phyloP scores from a whole-genome alignment of 1,140 invertebrate species.

The Aphidius gifuensis region DNA sequence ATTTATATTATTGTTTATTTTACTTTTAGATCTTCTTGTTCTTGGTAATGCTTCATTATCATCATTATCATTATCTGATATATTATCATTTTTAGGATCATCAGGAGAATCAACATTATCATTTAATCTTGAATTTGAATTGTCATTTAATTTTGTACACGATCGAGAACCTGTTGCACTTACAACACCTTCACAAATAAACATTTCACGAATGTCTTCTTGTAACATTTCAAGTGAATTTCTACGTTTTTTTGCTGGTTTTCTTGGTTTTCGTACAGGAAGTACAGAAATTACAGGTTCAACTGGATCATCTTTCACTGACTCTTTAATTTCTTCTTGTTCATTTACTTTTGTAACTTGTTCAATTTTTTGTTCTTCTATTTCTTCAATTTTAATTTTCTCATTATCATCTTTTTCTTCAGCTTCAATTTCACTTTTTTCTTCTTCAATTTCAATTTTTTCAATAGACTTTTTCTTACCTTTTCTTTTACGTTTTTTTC shows the following conservation, averaged over 20 bases:
- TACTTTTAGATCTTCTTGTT: conserved; percentile 7
- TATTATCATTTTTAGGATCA: neutral
- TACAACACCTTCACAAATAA: conserved; percentile 62
- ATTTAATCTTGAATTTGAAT: conserved; percentile 10
- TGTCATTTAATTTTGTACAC: conserved; percentile 38
- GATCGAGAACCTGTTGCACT: conserved; percentile 50
- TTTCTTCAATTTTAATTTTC: conserved; percentile 13
- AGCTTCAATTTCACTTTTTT: neutral
- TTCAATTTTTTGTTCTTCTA: conserved; percentile 36
- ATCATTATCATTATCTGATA: conserved; percentile 16
- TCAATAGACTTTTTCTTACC: conserved; percentile 1
- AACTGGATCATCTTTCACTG: conserved; percentile 35
- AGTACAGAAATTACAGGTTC: conserved; percentile 9
- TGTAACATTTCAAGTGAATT: conserved; percentile 63
- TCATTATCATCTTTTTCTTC: conserved; percentile 12
- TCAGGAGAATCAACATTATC: conserved; percentile 14
- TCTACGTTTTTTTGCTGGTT: conserved; percentile 19
- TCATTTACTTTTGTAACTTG: conserved; percentile 46
- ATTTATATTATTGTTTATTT: conserved; percentile 9
- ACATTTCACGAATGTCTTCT: conserved; percentile 67
- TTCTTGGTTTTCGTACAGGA: conserved; percentile 13
- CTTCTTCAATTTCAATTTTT: conserved; percentile 1
- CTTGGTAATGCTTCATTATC: conserved; percentile 6
- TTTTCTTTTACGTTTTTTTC: conserved; percentile 15
- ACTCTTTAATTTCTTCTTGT: conserved; percentile 30